phyloP scores from a whole-genome alignment of 2,113 vertebrate species.

The Alligator sinensis region DNA sequence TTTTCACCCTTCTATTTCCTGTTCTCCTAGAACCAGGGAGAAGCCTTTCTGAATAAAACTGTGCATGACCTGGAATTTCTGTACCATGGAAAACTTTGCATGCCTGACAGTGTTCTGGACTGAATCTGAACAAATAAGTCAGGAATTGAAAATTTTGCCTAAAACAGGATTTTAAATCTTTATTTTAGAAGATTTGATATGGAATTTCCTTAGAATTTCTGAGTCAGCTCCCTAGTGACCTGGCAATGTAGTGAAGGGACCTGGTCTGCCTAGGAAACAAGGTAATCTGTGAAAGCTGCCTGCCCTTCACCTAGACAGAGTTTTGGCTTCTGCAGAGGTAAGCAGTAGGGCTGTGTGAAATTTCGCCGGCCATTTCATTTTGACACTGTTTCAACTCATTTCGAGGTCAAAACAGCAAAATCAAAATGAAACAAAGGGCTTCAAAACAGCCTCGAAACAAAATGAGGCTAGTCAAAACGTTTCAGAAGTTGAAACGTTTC shows the following conservation, averaged over 20 bases:
- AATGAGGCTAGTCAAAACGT: no score
- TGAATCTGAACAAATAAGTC: neutral
- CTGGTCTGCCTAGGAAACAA: neutral
- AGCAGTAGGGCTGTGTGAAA: no score
- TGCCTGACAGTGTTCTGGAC: neutral
- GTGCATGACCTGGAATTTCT: neutral
- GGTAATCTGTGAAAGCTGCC: no score
- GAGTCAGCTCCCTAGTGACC: neutral
- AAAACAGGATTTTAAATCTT: neutral
- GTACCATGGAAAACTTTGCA: neutral
- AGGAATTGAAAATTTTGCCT: neutral
- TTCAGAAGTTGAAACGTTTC: no score
- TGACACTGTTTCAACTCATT: no score
- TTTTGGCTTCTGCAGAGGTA: neutral
- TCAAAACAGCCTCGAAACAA: no score
- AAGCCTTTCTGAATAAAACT: neutral
- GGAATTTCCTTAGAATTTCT: accelerated
- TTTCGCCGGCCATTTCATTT: no score
- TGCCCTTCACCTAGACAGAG: no score
- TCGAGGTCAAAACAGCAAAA: no score
- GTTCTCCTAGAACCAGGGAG: neutral
- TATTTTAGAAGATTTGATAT: accelerated
- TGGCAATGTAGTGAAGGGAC: neutral
- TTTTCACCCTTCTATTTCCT: neutral
- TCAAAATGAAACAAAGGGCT: no score